phyloP scores from a whole-genome alignment of 37 sponge, comb jelly and placozoan genomes.

The Amphimedon queenslandica region DNA sequence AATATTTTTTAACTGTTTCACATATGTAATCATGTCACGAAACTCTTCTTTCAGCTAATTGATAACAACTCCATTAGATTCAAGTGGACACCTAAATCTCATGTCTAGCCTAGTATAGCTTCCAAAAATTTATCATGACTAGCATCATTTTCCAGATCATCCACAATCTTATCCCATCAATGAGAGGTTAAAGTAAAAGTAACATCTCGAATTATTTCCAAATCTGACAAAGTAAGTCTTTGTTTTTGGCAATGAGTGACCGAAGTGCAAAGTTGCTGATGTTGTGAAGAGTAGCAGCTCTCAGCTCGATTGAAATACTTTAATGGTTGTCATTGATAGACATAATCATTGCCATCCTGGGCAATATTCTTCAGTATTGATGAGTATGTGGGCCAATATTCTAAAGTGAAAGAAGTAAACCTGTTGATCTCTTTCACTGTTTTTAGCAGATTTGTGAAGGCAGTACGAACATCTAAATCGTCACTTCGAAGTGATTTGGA shows the following conservation, averaged over 20 bases:
- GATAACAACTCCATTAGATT: not conserved
- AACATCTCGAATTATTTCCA: not conserved
- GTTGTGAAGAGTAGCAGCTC: not conserved
- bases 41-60: not conserved
- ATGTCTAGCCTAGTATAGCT: not conserved
- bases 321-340: not conserved
- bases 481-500: conserved; percentile 10
- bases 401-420: not conserved
- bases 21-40: not conserved
- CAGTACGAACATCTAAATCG: not conserved
- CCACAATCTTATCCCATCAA: not conserved
- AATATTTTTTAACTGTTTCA: not conserved
- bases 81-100: not conserved
- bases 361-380: not conserved
- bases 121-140: not conserved
- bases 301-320: not conserved
- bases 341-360: not conserved
- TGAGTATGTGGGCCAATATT: not conserved
- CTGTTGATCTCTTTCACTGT: not conserved
- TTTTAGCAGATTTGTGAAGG: not conserved
- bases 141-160: too few species aligned
- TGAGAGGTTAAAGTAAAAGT: not conserved
- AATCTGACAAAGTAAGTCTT: not conserved
- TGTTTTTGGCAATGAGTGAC: not conserved
- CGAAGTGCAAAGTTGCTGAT: not conserved